Evolutionary conservation across 2,888 invertebrate species (phyloP).

Genomic region (Ligdia adustata): DNA sequence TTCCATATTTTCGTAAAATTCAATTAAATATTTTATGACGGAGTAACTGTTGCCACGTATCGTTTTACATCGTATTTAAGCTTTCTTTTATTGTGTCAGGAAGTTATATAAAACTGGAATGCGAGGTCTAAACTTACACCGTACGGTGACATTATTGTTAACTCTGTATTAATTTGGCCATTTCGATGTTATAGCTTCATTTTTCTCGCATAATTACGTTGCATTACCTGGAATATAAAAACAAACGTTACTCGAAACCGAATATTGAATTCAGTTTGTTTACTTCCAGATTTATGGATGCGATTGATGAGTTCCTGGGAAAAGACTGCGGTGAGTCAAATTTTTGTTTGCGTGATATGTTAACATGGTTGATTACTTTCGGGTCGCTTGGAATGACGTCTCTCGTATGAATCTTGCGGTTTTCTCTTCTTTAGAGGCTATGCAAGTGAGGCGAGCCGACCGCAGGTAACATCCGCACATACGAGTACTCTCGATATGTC

Average conservation of each 20-base stretch:
- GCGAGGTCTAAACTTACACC: conserved; percentile 48
- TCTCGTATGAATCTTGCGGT: conserved; percentile 53
- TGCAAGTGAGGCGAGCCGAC: conserved; percentile 51
- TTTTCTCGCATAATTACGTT: conserved; percentile 28
- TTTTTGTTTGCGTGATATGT: conserved; percentile 55
- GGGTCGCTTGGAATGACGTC: conserved; percentile 48
- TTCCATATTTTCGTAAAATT: conserved; percentile 77
- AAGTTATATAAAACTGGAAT: conserved; percentile 53
- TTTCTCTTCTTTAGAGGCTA: conserved; percentile 58
- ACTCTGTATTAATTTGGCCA: conserved; percentile 35
- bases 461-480: conserved; percentile 47
- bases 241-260: conserved; percentile 23
- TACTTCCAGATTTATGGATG: conserved; percentile 72
- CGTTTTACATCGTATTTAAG: conserved; percentile 66
- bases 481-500: conserved; percentile 49
- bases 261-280: conserved; percentile 53
- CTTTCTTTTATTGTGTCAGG: conserved; percentile 54
- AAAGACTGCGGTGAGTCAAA: conserved; percentile 69
- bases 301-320: conserved; percentile 69
- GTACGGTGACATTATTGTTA: conserved; percentile 41
- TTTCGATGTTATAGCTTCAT: conserved; percentile 36
- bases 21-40: conserved; percentile 75
- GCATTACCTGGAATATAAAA: conserved; percentile 24
- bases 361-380: conserved; percentile 59
- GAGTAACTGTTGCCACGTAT: conserved; percentile 69